Base-by-base conservation (phyloP, 2,797 vertebrate genomes). In the Smutsia gigantea region DNA sequence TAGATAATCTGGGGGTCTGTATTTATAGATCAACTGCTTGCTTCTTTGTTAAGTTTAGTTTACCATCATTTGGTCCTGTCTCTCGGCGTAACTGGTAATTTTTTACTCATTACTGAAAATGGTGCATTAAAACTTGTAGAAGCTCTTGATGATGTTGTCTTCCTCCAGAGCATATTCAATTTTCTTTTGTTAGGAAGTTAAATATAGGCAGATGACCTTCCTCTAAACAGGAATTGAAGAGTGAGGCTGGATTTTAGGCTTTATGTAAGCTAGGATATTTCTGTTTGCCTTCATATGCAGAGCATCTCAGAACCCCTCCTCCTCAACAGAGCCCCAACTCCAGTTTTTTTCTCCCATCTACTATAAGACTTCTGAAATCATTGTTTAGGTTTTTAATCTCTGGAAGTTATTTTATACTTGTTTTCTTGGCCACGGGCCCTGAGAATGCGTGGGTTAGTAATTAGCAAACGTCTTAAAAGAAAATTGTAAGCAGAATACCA, bases 371-470 rank as follows among this genome's bases (percentile, higher is more conserved):
- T 31, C 66, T 75, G 8, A 57, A 69, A 81, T 75, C 61, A 75
- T 14, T 5, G 2, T 69, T 31, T 64, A 17, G 25, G 1, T 95
- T 83, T 92, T 59, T 46, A 46, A 75, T 84, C 37, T 81, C 34
- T 93, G 75, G 17, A 61, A 74, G 59, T 68, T 37, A 84, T 69
- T 81, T 87, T 90, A 18, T 51, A 94, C 11, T 64, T 93, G 9
- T 78, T 95, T 93, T 88, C 46, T 97, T 71, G n/a, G 37, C 2
- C 51, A 79, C 57, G 91, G n/a, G 6, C 53, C 23, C 77, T 57
- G 2, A 75, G 19, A 93, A 94, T 39, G 5, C 11, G 69, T 55
- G 46, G 37, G 79, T 94, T 84, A 66, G 39, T 85, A 90, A 75
- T 34, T 81, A 94, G 39, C 2, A 87, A 91, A 49, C 87, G 59